Conservation (phyloP, 2,888 invertebrate species). For the Athalia circularis region DNA sequence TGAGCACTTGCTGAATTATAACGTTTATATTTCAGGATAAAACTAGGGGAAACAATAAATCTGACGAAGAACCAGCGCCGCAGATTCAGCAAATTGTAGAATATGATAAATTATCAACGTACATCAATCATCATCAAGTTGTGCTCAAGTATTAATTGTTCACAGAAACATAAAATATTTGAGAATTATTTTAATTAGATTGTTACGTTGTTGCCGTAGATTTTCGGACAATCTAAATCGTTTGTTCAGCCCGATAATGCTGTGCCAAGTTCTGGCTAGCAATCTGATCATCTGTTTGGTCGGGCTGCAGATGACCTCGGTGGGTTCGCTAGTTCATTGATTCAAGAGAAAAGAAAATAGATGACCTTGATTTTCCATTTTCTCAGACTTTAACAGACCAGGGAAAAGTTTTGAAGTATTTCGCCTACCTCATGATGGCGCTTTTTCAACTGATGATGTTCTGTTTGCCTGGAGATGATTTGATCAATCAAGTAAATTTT, state of each 20-base stretch:
- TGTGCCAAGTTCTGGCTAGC: constrained; percentile 62
- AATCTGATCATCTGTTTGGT: constrained; percentile 63
- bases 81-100: background rate
- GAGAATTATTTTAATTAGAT: too few species aligned
- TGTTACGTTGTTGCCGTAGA: constrained; percentile 48
- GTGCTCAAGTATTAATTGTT: constrained; percentile 50
- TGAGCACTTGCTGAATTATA: background rate
- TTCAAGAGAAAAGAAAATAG: background rate
- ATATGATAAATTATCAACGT: constrained; percentile 38
- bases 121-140: constrained; percentile 52
- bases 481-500: constrained; percentile 57
- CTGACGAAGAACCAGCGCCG: background rate
- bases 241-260: constrained; percentile 60
- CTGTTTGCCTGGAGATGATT: constrained; percentile 63
- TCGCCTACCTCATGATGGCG: constrained; percentile 63
- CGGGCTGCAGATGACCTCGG: constrained; percentile 60
- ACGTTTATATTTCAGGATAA: background rate
- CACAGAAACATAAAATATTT: background rate
- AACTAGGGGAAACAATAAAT: too few species aligned
- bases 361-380: background rate
- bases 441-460: constrained; percentile 63
- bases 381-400: constrained; percentile 53
- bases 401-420: constrained; percentile 57
- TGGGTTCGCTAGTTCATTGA: constrained; percentile 45
- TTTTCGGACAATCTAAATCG: constrained; percentile 62